A percentile compares a stretch with the other conserved stretches of the same genome.
These are phyloP conservation scores for Procambarus virginalis DNA, from an alignment of 1,140 invertebrate genomes.

Conservation along the genomic window DNA sequence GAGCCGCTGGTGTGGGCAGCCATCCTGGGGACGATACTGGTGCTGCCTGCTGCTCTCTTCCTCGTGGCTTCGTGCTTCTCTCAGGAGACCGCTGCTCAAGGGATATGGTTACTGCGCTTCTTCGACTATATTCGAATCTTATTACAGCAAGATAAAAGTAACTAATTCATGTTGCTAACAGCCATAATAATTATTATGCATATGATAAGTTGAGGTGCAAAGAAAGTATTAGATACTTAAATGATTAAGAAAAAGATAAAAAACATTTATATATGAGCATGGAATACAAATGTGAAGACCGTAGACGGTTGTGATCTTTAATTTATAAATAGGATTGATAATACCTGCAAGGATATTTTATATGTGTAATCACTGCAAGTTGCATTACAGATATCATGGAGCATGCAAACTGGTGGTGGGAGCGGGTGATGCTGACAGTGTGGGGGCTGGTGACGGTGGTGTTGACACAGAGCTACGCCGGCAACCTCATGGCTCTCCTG, in stretches of 20 bases:
- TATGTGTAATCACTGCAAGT: background rate
- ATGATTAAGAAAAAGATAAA: background rate
- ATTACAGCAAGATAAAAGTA: background rate
- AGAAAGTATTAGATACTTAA: background rate
- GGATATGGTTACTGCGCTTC: background rate
- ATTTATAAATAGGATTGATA: background rate
- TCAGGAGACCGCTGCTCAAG: background rate
- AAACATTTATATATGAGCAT: background rate
- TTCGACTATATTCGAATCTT: background rate
- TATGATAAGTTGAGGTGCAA: background rate
- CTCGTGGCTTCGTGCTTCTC: background rate
- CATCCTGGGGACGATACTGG: background rate
- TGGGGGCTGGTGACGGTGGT: constrained; percentile 1
- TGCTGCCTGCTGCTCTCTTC: background rate
- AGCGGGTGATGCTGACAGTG: background rate
- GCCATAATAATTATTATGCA: background rate
- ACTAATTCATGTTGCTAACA: background rate
- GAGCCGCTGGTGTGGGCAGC: constrained; percentile 18
- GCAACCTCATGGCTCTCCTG: constrained; percentile 19
- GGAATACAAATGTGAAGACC: background rate
- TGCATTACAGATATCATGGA: background rate
- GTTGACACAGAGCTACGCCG: constrained; percentile 10
- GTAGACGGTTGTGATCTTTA: background rate
- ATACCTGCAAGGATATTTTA: too few species aligned
- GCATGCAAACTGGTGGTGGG: background rate